Evolutionary conservation across 92 coral and sea anemone genomes (phyloP), one percentile per base, ranked within the genome.

Genomic region (Chrysogorgia sp.): DNA sequence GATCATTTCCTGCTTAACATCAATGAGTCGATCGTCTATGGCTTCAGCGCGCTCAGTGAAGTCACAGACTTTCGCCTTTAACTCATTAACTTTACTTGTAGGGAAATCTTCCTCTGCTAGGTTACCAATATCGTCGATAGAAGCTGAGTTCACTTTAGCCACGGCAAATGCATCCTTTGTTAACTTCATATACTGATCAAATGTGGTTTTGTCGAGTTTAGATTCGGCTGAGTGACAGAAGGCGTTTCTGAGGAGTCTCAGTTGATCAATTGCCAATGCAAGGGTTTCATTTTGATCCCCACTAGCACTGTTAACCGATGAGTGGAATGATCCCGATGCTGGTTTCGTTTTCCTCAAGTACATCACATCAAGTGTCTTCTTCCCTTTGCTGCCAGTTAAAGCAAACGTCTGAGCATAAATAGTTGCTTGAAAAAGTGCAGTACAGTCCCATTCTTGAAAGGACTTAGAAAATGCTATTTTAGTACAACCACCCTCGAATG

Each of bases 41-140:
- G n/a, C n/a, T n/a, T n/a, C n/a, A n/a, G n/a, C n/a, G n/a, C n/a
- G n/a, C n/a, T n/a, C n/a, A n/a, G n/a, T n/a, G n/a, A n/a, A n/a
- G n/a, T n/a, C n/a, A n/a, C n/a, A n/a, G n/a, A n/a, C n/a, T n/a
- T n/a, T n/a, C n/a, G n/a, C 53, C 15, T 15, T 63, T 41, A 86
- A 75, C 1, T 37, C 43, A 0, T 61, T 68, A 47, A 81, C 64
- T 59, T 77, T 72, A n/a, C 35, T 67, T 0, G 74, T 63, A 0
- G 86, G 89, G 67, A 85, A 81, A 32, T 74, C 83, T 40, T 68
- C 80, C 59, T 81, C 89, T 1, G 58, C 66, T 49, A 85, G 67
- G n/a, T 63, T 34, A 6, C 63, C 74, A 26, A 85, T 55, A 40
- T 23, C 62, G 57, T 80, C 72, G 50, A 80, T 56, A 31, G 48